Conservation (phyloP, 2,797 vertebrate species). For the Protonibea diacanthus region DNA sequence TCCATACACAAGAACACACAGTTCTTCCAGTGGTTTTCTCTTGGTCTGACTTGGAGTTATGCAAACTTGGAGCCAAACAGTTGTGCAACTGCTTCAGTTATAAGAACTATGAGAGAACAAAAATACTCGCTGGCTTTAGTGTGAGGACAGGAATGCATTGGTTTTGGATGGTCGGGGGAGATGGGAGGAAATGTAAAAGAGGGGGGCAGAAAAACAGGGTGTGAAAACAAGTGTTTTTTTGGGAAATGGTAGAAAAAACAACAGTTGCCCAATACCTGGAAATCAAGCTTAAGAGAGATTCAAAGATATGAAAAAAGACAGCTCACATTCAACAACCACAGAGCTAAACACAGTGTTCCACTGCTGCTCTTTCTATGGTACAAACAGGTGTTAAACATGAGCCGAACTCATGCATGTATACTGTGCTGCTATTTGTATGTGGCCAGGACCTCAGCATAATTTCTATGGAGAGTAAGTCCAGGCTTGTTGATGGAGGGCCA, state of each 20-base stretch:
- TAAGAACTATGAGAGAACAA: slow-evolving; percentile 55
- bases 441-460: slow-evolving; percentile 34
- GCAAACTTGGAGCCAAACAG: slow-evolving; percentile 68
- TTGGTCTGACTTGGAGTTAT: slow-evolving; percentile 64
- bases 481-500: slow-evolving; percentile 53
- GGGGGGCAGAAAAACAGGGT: background rate
- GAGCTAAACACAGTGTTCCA: slow-evolving; percentile 25
- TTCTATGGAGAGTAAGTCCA: slow-evolving; percentile 53
- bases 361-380: slow-evolving; percentile 13
- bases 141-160: slow-evolving; percentile 57
- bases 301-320: background rate
- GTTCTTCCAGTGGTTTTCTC: slow-evolving; percentile 62
- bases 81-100: slow-evolving; percentile 76
- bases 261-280: slow-evolving; percentile 24
- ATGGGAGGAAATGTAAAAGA: slow-evolving; percentile 17
- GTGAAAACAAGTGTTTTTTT: slow-evolving; percentile 4
- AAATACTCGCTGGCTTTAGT: slow-evolving; percentile 58
- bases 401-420: slow-evolving; percentile 24
- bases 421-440: slow-evolving; percentile 20
- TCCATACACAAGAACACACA: slow-evolving; percentile 49
- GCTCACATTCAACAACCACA: slow-evolving; percentile 12
- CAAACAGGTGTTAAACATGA: slow-evolving; percentile 28
- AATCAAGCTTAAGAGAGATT: slow-evolving; percentile 17
- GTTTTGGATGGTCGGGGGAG: slow-evolving; percentile 57
- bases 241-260: slow-evolving; percentile 5